Base-by-base conservation (phyloP, 2,797 vertebrate genomes). In the Eurystomus glaucurus region DNA sequence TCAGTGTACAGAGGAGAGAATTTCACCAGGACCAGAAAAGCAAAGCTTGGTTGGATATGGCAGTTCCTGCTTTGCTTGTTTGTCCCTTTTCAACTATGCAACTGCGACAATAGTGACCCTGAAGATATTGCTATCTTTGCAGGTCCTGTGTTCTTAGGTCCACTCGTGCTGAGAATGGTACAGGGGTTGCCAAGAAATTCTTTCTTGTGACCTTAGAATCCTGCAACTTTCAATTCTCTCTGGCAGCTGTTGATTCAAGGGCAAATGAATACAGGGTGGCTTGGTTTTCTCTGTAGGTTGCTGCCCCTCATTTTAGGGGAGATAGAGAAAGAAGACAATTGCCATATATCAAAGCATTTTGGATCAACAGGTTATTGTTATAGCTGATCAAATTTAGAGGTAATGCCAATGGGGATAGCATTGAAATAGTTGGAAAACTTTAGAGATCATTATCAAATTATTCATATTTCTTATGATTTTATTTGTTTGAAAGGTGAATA, bases 371-470 rank as follows among this genome's bases (percentile, higher is more conserved):
- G 4, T 16, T 33, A 41, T 96, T 97, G 94, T 91, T 80, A 84
- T 96, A 81, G 89, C 39, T 51, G 93, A 91, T 93, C 81, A 92
- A 95, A 95, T 96, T 97, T 81, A 92, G 93, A 55, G 94, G 80
- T 97, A 97, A 90, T 93, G 86, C 84, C 66, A 70, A 31, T 48
- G 64, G 83, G 87, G 94, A 82, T 61, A 88, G 60, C n/a, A 83
- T 43, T 95, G 89, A 95, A 97, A 91, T 81, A 90, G 60, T 81
- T 84, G 90, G 93, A 97, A 94, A 97, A 90, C 76, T 94, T 93
- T 22, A 66, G 54, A 39, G 14, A 25, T 91, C 83, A 92, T 88
- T 96, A 88, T 75, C 85, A 92, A 52, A 20, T 46, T 19, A 46
- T 43, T 43, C 16, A 43, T n/a, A 55, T 57, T 57, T n/a, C 33